A percentile compares a stretch with the other conserved stretches of the same genome.
These are phyloP conservation scores for Mimas tiliae DNA, from an alignment of 2,888 invertebrate genomes.

Conservation along the genomic window DNA sequence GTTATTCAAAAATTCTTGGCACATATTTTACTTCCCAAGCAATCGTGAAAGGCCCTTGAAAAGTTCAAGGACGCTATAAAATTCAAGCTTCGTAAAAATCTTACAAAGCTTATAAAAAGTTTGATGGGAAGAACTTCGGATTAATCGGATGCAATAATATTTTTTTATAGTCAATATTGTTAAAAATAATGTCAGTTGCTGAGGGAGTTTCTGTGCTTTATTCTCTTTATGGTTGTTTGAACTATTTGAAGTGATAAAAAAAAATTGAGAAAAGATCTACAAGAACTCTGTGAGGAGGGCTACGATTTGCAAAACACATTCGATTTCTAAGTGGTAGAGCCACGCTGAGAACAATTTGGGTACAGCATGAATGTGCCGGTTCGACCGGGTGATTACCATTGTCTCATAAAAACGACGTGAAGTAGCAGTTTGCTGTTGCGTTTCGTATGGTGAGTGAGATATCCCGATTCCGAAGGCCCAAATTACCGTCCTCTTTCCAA, in stretches of 20 bases:
- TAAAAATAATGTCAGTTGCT: not conserved
- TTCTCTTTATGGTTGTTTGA: not conserved
- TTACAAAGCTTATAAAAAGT: not conserved
- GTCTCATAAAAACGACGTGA: too few species aligned
- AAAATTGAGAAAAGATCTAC: too few species aligned
- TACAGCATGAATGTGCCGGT: too few species aligned
- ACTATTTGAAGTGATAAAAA: not conserved
- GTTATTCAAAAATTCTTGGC: not conserved
- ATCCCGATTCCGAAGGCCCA: too few species aligned
- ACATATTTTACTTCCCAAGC: not conserved
- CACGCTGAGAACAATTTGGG: too few species aligned
- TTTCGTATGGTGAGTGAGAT: too few species aligned
- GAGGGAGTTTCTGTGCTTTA: not conserved
- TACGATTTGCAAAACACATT: too few species aligned
- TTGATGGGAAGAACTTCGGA: not conserved
- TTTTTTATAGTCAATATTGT: not conserved
- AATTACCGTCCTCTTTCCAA: too few species aligned
- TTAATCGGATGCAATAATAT: not conserved
- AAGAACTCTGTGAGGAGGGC: too few species aligned
- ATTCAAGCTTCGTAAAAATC: not conserved
- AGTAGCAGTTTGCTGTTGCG: too few species aligned
- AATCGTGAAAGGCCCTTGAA: not conserved
- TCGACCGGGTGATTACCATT: too few species aligned
- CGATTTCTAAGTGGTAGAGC: too few species aligned
- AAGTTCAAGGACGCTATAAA: slow-evolving; percentile 1